Percentiles rank a stretch among this genome's conserved stretches.
These are phyloP conservation scores for Lepilemur ruficaudatus DNA, from an alignment of 2,797 vertebrate species.

Conservation along the genomic window DNA sequence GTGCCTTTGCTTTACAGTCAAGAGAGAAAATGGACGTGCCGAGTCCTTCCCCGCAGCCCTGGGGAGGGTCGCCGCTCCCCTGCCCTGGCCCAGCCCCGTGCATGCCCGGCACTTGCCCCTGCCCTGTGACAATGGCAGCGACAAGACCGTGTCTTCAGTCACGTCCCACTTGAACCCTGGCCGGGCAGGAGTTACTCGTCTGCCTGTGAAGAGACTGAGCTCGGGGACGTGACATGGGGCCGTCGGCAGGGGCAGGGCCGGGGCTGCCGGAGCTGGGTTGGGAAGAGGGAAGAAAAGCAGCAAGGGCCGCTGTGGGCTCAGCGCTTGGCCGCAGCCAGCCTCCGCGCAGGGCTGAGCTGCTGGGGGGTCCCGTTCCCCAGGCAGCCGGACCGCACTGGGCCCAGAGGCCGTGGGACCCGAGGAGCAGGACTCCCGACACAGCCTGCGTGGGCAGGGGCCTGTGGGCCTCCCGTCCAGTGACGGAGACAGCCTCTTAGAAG, in stretches of 20 bases:
- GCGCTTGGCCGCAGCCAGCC: too few relatives aligned
- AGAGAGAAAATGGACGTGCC: not conserved
- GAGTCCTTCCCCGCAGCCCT: not conserved
- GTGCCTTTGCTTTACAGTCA: not conserved
- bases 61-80: not conserved
- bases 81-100: not conserved
- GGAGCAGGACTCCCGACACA: not conserved
- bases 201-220: not conserved
- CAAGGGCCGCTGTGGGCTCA: not conserved
- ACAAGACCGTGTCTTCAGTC: not conserved
- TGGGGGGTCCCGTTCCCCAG: not conserved
- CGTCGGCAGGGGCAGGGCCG: fast-evolving
- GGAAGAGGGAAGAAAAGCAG: not conserved
- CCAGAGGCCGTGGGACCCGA: not conserved
- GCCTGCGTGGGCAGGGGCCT: not conserved
- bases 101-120: too few relatives aligned
- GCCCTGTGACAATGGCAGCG: not conserved
- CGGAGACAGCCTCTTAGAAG: not conserved
- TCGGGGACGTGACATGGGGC: not conserved
- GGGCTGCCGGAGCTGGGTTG: not conserved
- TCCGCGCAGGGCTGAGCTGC: too few relatives aligned
- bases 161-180: not conserved
- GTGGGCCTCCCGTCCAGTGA: not conserved
- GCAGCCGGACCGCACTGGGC: too few relatives aligned
- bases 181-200: not conserved